phyloP scores from a whole-genome alignment of 1,140 invertebrate genomes.

The Listronotus bonariensis region DNA sequence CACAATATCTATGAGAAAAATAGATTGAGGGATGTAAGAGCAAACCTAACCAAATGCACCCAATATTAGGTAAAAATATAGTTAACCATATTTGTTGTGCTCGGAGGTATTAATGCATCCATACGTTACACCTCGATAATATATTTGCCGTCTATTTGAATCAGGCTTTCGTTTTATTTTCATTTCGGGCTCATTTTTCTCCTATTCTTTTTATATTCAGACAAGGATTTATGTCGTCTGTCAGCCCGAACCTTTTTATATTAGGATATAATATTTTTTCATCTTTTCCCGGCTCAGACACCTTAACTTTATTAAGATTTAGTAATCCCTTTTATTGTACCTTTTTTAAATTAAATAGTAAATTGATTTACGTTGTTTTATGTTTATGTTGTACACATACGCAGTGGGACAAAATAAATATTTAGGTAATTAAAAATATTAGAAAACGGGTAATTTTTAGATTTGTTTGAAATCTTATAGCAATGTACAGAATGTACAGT shows the following conservation, averaged over 20 bases:
- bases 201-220: constrained; percentile 53
- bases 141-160: constrained; percentile 54
- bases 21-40: too few relatives aligned
- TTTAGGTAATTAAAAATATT: too few relatives aligned
- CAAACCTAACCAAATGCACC: too few relatives aligned
- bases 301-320: constrained; percentile 49
- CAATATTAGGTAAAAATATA: too few relatives aligned
- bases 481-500: too few relatives aligned
- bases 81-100: neutral
- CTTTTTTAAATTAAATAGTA: constrained; percentile 41
- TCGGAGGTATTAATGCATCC: constrained; percentile 38
- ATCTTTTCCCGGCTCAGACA: constrained; percentile 40
- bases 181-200: constrained; percentile 54
- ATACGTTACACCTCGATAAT: constrained; percentile 49
- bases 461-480: too few relatives aligned
- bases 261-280: constrained; percentile 55
- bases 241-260: constrained; percentile 53
- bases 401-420: neutral
- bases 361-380: constrained; percentile 43
- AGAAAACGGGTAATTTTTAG: too few relatives aligned
- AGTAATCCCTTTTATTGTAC: constrained; percentile 46
- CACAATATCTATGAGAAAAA: too few relatives aligned
- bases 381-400: neutral
- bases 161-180: constrained; percentile 53
- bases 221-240: constrained; percentile 54